Evolutionary conservation across 2,113 vertebrate species (phyloP).

Genomic region (Oreochromis tanganicae): DNA sequence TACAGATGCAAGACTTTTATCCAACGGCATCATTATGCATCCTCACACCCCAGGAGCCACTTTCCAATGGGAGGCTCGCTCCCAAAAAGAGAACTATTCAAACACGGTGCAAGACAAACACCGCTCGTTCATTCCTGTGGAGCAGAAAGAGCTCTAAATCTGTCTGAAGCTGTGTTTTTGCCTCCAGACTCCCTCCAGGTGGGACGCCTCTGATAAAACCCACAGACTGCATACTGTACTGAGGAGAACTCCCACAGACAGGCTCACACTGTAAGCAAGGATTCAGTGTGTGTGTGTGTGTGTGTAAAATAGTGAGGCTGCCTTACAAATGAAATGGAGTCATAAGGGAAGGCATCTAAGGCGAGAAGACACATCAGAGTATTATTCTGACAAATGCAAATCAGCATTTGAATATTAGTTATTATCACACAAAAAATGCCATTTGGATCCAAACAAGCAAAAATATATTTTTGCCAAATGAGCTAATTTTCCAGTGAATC

Average conservation of each 20-base stretch:
- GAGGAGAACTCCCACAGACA: slow-evolving; percentile 64
- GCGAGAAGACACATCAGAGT: not conserved
- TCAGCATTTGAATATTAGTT: not conserved
- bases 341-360: not conserved
- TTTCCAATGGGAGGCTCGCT: slow-evolving; percentile 27
- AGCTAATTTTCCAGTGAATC: not conserved
- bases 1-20: not conserved
- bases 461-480: not conserved
- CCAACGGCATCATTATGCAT: slow-evolving; percentile 32
- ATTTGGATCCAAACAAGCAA: not conserved
- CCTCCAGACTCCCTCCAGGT: slow-evolving; percentile 57
- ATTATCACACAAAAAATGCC: not conserved
- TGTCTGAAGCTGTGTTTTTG: slow-evolving; percentile 57
- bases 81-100: slow-evolving; percentile 53
- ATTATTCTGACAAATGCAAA: not conserved
- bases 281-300: not conserved
- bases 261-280: slow-evolving; percentile 28
- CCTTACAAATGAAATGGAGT: not conserved
- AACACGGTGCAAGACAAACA: slow-evolving; percentile 46
- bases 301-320: not conserved
- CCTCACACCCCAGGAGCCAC: slow-evolving; percentile 36
- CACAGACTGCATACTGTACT: slow-evolving; percentile 57
- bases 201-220: slow-evolving; percentile 65
- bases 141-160: slow-evolving; percentile 62
- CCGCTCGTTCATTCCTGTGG: slow-evolving; percentile 56